Evolutionary conservation across 2,888 invertebrate genomes (phyloP), one percentile per base, ranked within the genome.

Genomic region (Desoria tigrina): DNA sequence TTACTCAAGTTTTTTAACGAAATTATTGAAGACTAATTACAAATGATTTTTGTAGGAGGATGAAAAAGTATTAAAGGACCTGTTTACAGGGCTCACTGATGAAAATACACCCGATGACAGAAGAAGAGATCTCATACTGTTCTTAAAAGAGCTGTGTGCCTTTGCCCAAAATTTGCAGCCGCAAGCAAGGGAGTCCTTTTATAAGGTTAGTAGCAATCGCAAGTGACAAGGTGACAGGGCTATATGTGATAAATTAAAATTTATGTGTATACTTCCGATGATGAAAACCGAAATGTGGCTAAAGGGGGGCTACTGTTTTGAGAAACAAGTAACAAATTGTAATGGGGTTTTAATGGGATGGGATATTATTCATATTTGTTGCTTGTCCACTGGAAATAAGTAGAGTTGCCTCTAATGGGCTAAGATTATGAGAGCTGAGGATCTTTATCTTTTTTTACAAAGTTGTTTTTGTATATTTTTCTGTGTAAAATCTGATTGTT

Each of bases 91-190:
- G 81, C 85, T 99, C 78, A 93, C 90, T 76, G 93, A 94, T 80
- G 89, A 92, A 78, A 87, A 88, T 77, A 94, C 94, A 50, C 86
- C 89, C 27, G 88, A 94, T 76, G 81, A 84, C 16, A 92, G 94
- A 80, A 85, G 97, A 78, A 86, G 94, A 78, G 99, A 99, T 82
- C 86, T 97, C 79, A 93, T 97, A 74, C 84, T 96, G 78, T 99
- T 99, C 84, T 86, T 99, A 76, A 98, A 97, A 81, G 99, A 99
- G 82, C 97, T 97, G 83, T 98, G 98, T 84, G 94, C 94, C 82
- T 97, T 97, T 85, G 96, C 98, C 76, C 97, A 98, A 84, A 96
- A 95, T 80, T 84, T 99, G 74, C 99, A 99, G 81, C 94, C 95
- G 21, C 94, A 92, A 79, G 94, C 93, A 77, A 93, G 97, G 81